Evolutionary conservation across 2,113 vertebrate genomes (phyloP).

Genomic region (Platycercus adscitus): DNA sequence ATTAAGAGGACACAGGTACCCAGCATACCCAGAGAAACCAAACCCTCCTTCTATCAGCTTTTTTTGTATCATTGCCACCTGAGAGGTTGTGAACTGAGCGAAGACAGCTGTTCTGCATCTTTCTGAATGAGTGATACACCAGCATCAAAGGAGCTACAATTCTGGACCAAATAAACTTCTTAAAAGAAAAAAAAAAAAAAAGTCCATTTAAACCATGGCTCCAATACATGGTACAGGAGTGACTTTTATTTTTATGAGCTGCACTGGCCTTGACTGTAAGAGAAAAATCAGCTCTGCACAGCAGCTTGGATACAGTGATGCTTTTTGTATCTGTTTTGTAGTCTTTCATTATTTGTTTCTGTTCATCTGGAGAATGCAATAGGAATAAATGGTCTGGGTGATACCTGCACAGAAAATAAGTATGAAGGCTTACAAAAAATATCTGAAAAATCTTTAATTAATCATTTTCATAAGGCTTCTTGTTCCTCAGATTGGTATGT

Average conservation of each 20-base stretch:
- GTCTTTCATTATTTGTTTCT: neutral
- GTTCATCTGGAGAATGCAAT: neutral
- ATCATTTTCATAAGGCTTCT: neutral
- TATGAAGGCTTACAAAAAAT: neutral
- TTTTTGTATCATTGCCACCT: neutral
- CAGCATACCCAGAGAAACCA: neutral
- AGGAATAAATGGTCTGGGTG: neutral
- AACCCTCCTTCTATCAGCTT: neutral
- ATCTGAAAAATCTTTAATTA: neutral
- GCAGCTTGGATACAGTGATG: neutral
- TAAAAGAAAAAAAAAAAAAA: too few relatives aligned
- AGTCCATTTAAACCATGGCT: neutral
- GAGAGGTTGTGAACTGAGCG: neutral
- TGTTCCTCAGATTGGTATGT: neutral
- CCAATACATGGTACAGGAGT: neutral
- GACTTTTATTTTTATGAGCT: neutral
- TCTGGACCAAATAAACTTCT: neutral
- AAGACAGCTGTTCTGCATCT: neutral
- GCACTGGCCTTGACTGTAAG: neutral
- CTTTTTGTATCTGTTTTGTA: neutral
- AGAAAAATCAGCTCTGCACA: neutral
- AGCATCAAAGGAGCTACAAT: neutral
- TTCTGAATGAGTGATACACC: neutral
- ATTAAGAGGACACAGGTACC: rapidly evolving
- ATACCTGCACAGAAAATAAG: neutral